A percentile compares a stretch with the other conserved stretches of the same genome.
These are phyloP conservation scores for Mythimna vitellina DNA, from an alignment of 2,888 invertebrate species.

Conservation along the genomic window DNA sequence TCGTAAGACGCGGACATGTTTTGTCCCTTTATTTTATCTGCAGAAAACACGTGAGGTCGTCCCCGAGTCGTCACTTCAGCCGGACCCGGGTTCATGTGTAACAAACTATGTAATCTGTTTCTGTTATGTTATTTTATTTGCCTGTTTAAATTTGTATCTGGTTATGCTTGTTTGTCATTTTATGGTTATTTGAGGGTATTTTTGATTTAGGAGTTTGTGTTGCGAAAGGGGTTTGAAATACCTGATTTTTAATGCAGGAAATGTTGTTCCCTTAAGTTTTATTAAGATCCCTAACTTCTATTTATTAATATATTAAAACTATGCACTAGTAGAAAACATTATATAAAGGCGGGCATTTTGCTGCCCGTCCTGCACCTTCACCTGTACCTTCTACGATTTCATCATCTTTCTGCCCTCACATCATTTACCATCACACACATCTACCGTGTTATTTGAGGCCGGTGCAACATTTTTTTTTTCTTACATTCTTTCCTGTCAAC, in stretches of 20 bases:
- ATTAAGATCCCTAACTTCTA: no score
- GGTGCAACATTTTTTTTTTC: no score
- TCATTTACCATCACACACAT: no score
- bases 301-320: no score
- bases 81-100: slow-evolving; percentile 36
- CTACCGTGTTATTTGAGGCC: no score
- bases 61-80: slow-evolving; percentile 22
- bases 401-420: no score
- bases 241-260: not conserved
- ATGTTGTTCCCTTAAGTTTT: not conserved
- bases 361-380: no score
- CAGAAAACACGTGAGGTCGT: slow-evolving; percentile 39
- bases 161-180: slow-evolving; percentile 36
- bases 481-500: no score
- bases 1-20: slow-evolving; percentile 36
- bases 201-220: slow-evolving; percentile 40
- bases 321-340: no score
- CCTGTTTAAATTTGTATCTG: slow-evolving; percentile 38
- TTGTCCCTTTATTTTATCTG: slow-evolving; percentile 57
- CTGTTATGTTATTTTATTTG: slow-evolving; percentile 38
- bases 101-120: slow-evolving; percentile 55
- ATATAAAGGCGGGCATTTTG: no score
- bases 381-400: no score
- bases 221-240: not conserved
- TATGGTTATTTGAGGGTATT: slow-evolving; percentile 17